Evolutionary conservation across 1,140 invertebrate genomes (phyloP).

Genomic region (Proales similis): DNA sequence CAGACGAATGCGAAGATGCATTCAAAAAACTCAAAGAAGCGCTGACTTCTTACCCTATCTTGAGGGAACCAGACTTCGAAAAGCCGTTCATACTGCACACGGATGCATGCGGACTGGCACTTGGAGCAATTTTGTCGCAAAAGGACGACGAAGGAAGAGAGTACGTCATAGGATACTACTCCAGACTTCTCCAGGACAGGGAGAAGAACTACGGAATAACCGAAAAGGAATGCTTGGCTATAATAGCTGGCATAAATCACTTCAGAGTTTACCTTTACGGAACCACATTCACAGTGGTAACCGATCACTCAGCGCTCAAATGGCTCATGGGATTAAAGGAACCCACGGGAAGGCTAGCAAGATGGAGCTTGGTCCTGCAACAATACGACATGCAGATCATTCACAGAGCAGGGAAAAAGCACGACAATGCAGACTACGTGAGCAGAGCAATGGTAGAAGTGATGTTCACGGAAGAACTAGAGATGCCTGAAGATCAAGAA

Average conservation of each 20-base stretch:
- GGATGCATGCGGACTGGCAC: constrained; percentile 39
- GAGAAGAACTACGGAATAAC: constrained; percentile 42
- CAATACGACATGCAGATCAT: constrained; percentile 52
- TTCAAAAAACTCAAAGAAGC: constrained; percentile 39
- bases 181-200: not conserved
- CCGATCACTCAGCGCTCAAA: constrained; percentile 31
- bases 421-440: constrained; percentile 47
- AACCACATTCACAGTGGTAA: constrained; percentile 11
- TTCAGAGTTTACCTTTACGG: constrained; percentile 42
- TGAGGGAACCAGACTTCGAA: constrained; percentile 39
- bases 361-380: constrained; percentile 56
- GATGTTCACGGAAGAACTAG: constrained; percentile 1
- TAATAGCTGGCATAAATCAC: constrained; percentile 40
- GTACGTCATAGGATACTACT: constrained; percentile 37
- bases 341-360: constrained; percentile 40
- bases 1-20: constrained; percentile 13
- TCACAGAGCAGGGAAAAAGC: constrained; percentile 48
- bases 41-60: constrained; percentile 33
- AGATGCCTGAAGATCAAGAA: constrained; percentile 5
- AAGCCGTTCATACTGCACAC: constrained; percentile 39
- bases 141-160: constrained; percentile 36
- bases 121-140: constrained; percentile 41
- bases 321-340: constrained; percentile 37
- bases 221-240: constrained; percentile 41
- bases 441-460: constrained; percentile 39